Base-by-base conservation (phyloP, 92 coral and sea anemone species). In the Metridium senile region DNA sequence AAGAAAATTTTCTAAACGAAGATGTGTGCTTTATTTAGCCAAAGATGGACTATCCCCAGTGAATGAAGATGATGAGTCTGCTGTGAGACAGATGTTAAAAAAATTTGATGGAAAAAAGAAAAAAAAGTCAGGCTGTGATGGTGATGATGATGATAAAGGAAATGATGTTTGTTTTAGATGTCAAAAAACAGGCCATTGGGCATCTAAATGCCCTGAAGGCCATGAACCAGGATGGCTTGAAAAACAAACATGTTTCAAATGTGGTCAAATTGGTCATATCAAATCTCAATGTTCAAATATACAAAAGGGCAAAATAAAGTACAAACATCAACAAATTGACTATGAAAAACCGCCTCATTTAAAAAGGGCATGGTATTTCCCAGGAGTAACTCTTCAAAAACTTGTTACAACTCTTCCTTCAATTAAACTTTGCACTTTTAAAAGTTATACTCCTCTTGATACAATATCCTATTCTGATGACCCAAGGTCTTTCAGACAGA, bases 181-280 rank as follows among this genome's bases (percentile, higher is more conserved):
- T 26, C 33, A 82, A 18, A 54, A 66, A 39, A 52, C n/a, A 65
- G 86, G 86, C 65, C 86, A 81, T 64, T 81, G 81, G 85, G 80
- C 85, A 34, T 20, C 71, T 13, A 70, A 45, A 17, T 81, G 80
- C 33, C 86, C 80, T 6, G 74, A 63, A 47, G 86, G 80, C 6
- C 74, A 84, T 30, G 66, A 77, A 45, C 68, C 68, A 18, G 79
- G 54, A 4, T 84, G 83, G 83, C 74, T 78, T 0, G 39, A 46
- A 47, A 63, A 64, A 78, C 84, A 77, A 52, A n/a, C 39, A 0
- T 84, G 78, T 54, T 81, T 84, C 33, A n/a, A 32, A 33, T 84
- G 88, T 72, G 70, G 71, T 0, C 74, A 84, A 53, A 52, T 33
- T 2, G 80, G 88, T 0, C 84, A 84, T 58, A 66, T 59, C 1